Evolutionary conservation across 1,140 invertebrate species (phyloP).

Genomic region (Galendromus occidentalis): DNA sequence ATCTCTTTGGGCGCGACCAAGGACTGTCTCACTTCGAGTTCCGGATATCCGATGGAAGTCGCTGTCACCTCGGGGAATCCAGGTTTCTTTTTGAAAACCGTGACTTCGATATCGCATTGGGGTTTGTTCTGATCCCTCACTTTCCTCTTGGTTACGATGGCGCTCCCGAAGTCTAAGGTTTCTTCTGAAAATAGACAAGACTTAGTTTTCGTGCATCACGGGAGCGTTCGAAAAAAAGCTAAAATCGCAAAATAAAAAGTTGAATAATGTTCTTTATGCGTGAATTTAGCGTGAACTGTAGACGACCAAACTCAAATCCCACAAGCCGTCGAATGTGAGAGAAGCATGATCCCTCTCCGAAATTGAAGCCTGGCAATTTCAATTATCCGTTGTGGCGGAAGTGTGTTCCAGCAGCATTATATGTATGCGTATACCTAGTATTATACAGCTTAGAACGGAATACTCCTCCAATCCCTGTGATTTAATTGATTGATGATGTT

Average conservation of each 20-base stretch:
- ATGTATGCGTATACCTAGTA: too few relatives aligned
- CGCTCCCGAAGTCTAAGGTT: not conserved
- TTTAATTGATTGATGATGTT: too few relatives aligned
- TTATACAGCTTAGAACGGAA: too few relatives aligned
- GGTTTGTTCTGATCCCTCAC: not conserved
- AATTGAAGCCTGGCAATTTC: too few relatives aligned
- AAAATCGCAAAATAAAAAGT: not conserved
- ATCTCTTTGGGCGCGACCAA: too few relatives aligned
- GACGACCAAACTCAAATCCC: too few relatives aligned
- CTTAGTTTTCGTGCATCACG: not conserved
- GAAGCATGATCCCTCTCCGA: too few relatives aligned
- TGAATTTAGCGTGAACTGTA: too few relatives aligned
- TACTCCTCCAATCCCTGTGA: too few relatives aligned
- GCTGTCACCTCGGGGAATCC: not conserved
- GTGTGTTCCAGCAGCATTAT: too few relatives aligned
- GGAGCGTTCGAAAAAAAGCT: not conserved
- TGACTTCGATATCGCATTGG: not conserved
- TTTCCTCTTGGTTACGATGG: not conserved
- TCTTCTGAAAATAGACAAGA: not conserved
- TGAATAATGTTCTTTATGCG: not conserved
- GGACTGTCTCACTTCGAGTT: not conserved
- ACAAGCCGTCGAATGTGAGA: too few relatives aligned
- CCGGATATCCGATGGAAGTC: not conserved
- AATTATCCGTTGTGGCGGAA: too few relatives aligned
- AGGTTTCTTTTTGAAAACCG: not conserved